Conservation (phyloP, 2,888 invertebrate species). For the Idaea dimidiata region DNA sequence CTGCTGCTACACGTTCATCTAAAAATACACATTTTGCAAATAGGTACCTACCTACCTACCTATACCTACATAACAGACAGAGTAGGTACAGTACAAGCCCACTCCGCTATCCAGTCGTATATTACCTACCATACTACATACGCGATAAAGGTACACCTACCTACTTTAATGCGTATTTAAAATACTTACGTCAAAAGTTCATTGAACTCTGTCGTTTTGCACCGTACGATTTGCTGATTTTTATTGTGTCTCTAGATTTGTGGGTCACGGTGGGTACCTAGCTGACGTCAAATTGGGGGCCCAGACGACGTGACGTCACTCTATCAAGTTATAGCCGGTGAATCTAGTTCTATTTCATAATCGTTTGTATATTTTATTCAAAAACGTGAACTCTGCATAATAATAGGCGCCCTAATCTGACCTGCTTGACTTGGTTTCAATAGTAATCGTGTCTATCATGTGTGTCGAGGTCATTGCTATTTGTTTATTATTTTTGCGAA, state of each 20-base stretch:
- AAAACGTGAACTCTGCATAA: conserved; percentile 63
- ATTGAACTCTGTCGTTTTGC: conserved; percentile 71
- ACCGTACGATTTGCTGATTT: conserved; percentile 67
- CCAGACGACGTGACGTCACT: conserved; percentile 72
- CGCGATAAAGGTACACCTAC: conserved; percentile 6
- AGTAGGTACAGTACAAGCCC: conserved; percentile 51
- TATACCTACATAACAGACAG: conserved; percentile 9
- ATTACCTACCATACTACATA: conserved; percentile 41
- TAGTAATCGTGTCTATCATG: conserved; percentile 61
- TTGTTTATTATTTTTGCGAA: conserved; percentile 68
- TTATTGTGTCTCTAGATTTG: conserved; percentile 80
- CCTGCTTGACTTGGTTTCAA: conserved; percentile 62
- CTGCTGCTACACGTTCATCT: conserved; percentile 65
- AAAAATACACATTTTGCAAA: conserved; percentile 76
- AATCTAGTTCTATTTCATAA: conserved; percentile 69
- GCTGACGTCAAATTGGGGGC: conserved; percentile 73
- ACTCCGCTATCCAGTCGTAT: conserved; percentile 60
- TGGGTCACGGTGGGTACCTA: conserved; percentile 74
- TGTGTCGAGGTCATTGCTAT: conserved; percentile 76
- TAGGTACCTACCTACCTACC: conserved; percentile 32
- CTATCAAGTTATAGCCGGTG: conserved; percentile 64
- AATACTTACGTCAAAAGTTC: conserved; percentile 80
- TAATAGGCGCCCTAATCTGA: conserved; percentile 74
- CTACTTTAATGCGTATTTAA: conserved; percentile 68
- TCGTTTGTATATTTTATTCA: conserved; percentile 47